These are phyloP conservation scores for Erethizon dorsatum DNA, from an alignment of 2,797 vertebrate genomes.

Conservation along the genomic window DNA sequence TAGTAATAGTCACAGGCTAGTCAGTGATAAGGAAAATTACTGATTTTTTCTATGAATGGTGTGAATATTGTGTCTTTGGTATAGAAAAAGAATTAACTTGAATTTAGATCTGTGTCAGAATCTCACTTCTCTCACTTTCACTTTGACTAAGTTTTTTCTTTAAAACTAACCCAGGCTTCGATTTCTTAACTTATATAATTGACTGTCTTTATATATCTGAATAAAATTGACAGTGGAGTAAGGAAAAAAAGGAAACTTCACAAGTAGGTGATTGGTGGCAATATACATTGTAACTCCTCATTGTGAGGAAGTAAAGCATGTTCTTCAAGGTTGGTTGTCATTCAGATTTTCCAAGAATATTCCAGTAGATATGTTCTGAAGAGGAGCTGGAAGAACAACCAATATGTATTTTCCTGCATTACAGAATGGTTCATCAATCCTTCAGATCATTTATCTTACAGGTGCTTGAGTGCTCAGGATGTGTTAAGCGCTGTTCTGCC, in stretches of 20 bases:
- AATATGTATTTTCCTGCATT: neutral
- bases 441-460: neutral
- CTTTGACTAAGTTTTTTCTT: neutral
- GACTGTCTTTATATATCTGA: neutral
- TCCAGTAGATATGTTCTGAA: neutral
- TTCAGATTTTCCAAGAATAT: neutral
- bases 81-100: slow-evolving; percentile 21
- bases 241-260: neutral
- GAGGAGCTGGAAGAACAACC: neutral
- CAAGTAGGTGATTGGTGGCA: neutral
- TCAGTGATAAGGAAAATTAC: neutral
- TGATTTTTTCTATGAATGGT: neutral
- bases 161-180: neutral
- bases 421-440: neutral
- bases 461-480: neutral
- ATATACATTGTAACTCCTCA: neutral
- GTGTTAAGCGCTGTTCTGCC: neutral
- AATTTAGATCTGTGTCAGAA: slow-evolving; percentile 13
- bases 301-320: neutral
- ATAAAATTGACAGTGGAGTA: neutral
- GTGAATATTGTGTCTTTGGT: neutral
- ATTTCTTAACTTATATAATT: slow-evolving; percentile 40
- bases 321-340: neutral
- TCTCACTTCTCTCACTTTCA: slow-evolving; percentile 36
- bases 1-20: neutral